These are phyloP conservation scores for Vanessa cardui DNA, from an alignment of 2,888 invertebrate species.

Conservation along the genomic window DNA sequence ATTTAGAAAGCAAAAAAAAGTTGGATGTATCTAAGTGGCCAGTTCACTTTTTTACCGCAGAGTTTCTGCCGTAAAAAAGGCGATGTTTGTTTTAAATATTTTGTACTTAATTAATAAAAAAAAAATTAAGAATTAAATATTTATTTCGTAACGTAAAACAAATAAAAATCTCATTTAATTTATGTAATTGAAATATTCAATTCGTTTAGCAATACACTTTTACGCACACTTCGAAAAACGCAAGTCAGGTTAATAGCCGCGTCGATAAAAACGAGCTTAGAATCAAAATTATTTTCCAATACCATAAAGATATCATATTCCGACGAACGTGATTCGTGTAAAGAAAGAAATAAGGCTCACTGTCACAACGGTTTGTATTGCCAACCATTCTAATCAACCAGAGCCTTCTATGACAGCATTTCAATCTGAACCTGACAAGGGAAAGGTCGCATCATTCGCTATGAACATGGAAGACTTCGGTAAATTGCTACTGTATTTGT, in stretches of 20 bases:
- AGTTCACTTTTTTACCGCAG: no score
- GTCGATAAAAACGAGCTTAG: background rate
- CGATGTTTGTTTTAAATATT: no score
- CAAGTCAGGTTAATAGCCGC: background rate
- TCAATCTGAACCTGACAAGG: slow-evolving; percentile 30
- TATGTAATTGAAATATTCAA: no score
- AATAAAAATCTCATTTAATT: no score
- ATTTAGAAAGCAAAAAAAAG: no score
- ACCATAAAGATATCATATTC: background rate
- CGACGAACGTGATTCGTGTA: background rate
- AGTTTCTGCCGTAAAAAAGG: no score
- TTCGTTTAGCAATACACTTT: no score
- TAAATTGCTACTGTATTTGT: slow-evolving; percentile 31
- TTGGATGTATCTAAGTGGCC: no score
- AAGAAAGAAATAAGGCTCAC: slow-evolving; percentile 11
- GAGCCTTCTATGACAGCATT: slow-evolving; percentile 27
- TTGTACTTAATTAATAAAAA: no score
- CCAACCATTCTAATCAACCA: slow-evolving; percentile 26
- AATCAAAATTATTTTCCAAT: slow-evolving; percentile 3
- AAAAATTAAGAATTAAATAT: no score
- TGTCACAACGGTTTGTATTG: slow-evolving; percentile 9
- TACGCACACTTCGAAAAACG: background rate
- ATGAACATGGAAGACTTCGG: slow-evolving; percentile 20
- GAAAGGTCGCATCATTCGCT: slow-evolving; percentile 27
- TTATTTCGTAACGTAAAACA: no score